Evolutionary conservation across 2,888 invertebrate genomes (phyloP), one percentile per base, ranked within the genome.

Genomic region (Amphimallon solstitiale): DNA sequence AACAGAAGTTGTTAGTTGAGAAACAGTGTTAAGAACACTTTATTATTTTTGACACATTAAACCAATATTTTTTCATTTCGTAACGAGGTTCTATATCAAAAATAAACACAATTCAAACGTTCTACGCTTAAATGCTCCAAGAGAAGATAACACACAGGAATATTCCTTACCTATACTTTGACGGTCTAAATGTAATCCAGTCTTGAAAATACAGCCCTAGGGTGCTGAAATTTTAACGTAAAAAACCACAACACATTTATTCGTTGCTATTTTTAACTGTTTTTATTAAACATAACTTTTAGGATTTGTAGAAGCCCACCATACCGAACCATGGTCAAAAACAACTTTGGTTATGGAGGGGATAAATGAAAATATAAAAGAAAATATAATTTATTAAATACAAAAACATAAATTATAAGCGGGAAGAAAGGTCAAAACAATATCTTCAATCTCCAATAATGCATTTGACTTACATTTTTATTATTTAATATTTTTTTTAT

Each of bases 291-390:
- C 60, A 49, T 49, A 45, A 52, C 51, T 65, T 65, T 66, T 56
- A 56, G 43, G 52, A 48, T 59, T 63, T 66, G 29, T 66, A 63
- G 40, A 48, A 59, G 49, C 63, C 66, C 66, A 66, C 66, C 66
- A 66, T 66, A 66, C 66, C 66, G 66, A 63, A 66, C 63, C 59
- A 59, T 49, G 40, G 59, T 63, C 66, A 63, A 66, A 66, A 66
- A 66, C 66, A 66, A 66, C 63, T 62, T 66, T 54, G 63, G 63
- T 56, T 66, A 66, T 54, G 56, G 66, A 56, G 66, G 66, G 66
- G 66, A 49, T 56, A 63, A 60, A 59, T 23, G 34, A 21, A 37
- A 7, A 14, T 14, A 49, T 45, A 6, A 15, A 15, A 60, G 23
- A n/a, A 14, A 12, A 10, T 12, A 12, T 35, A 7, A 35, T 34